Conservation (phyloP, 2,113 vertebrate genomes). For the Laticauda colubrina region DNA sequence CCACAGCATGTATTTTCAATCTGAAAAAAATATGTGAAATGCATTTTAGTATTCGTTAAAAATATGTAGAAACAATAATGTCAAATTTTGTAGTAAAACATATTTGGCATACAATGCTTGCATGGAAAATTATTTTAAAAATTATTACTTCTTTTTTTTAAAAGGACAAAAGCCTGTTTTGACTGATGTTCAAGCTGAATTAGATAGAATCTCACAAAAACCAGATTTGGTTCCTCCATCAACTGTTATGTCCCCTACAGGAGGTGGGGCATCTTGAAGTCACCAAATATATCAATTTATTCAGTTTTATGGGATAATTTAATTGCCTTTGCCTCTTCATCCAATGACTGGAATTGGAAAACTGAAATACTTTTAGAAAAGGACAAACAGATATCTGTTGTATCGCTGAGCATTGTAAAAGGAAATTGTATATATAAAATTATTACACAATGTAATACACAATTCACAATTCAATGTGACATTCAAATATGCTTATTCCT, state of each 20-base stretch:
- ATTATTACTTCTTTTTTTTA: conserved; percentile 27
- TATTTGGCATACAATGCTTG: not conserved
- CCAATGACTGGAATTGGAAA: conserved; percentile 75
- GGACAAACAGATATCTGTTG: conserved; percentile 62
- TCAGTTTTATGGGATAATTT: conserved; percentile 69
- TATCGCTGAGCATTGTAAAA: conserved; percentile 69
- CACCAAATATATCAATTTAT: conserved; percentile 75
- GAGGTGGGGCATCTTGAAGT: conserved; percentile 94
- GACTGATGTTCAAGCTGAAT: conserved; percentile 94
- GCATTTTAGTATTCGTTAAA: not conserved
- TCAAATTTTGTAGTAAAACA: not conserved
- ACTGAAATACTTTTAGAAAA: conserved; percentile 62
- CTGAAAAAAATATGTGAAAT: not conserved
- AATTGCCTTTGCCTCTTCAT: conserved; percentile 78
- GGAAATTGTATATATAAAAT: conserved; percentile 59
- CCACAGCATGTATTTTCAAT: not conserved
- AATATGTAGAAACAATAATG: not conserved
- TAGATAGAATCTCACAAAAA: conserved; percentile 95
- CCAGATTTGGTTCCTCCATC: conserved; percentile 84
- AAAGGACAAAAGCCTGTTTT: conserved; percentile 93
- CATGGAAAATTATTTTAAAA: conserved; percentile 8
- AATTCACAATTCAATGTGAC: conserved; percentile 60
- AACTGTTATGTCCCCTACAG: conserved; percentile 81
- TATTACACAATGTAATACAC: conserved; percentile 57
- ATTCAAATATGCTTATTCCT: conserved; percentile 59